Base-by-base conservation (phyloP, 2,888 invertebrate genomes). In the Cheilosia urbana region DNA sequence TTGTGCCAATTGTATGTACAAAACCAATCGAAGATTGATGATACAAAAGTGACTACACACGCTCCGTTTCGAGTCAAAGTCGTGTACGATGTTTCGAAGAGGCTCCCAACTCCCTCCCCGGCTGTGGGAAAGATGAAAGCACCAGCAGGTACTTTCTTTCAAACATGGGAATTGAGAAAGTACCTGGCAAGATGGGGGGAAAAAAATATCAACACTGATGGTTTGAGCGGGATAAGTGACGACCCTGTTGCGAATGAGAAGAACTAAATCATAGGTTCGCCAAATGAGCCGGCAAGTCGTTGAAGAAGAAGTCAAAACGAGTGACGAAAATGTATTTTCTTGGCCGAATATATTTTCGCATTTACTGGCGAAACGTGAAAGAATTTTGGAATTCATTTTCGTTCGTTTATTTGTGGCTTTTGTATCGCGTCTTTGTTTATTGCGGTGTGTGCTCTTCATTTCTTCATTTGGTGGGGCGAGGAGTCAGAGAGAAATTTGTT, bases 21-120 rank as follows among this genome's bases (percentile, higher is more conserved):
- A 85, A 60, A 63, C 72, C 81, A 81, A 81, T 85, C 81, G 81
- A 85, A 77, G 76, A 81, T 81, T 81, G 76, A 81, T 81, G 81
- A 76, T 69, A 76, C 57, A 78, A 68, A 72, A 73, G 60, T 72
- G 58, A 55, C 63, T 78, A 19, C 40, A 63, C 58, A 53, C 40
- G 72, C 45, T 68, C 63, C 47, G 57, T 4, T 63, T 73, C 47
- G 58, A 73, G 71, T 55, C 62, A 63, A 45, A 71, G 42, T 58
- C 73, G 68, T 80, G 80, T 55, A 62, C 57, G 63, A 75, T 57
- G 47, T 51, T 58, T n/a, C 11, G 68, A 17, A 62, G 60, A 45
- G 65, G 34, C 19, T 1, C 62, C 5, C 40, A 4, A 5, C 17
- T 24, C 42, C 47, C 27, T 6, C 21, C 15, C n/a, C 15, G 17